Conservation (phyloP, 1,140 invertebrate genomes). For the Drosophila dunni region DNA sequence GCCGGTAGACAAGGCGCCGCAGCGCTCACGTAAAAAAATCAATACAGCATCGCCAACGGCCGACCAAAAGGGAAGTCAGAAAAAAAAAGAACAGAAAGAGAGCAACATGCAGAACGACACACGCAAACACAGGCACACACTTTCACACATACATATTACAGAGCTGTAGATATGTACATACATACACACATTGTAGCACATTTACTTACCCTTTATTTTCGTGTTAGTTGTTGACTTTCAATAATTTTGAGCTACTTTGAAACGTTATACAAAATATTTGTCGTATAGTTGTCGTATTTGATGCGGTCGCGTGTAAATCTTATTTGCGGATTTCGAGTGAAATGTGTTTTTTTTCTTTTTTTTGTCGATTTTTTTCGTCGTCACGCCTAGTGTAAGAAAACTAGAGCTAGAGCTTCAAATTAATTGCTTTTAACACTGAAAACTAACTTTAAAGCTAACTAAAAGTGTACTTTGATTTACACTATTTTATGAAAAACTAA, state of each 20-base stretch:
- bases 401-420: constrained; percentile 52
- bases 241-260: constrained; percentile 47
- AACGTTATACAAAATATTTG: constrained; percentile 43
- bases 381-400: constrained; percentile 51
- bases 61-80: constrained; percentile 54
- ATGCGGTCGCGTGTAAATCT: constrained; percentile 40
- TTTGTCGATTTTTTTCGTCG: constrained; percentile 57
- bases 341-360: constrained; percentile 52
- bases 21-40: constrained; percentile 64
- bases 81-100: constrained; percentile 50
- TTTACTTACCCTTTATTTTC: constrained; percentile 56
- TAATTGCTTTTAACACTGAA: constrained; percentile 65
- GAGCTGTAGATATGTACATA: constrained; percentile 3
- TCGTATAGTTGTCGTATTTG: constrained; percentile 25
- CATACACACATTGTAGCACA: constrained; percentile 37
- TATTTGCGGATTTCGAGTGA: constrained; percentile 43
- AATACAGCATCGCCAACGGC: constrained; percentile 74
- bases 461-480: constrained; percentile 74
- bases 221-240: constrained; percentile 46
- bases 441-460: constrained; percentile 75
- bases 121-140: constrained; percentile 14
- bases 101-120: constrained; percentile 43
- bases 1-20: constrained; percentile 30
- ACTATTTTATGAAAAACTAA: constrained; percentile 63
- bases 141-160: constrained; percentile 13